These are phyloP conservation scores for Delichon dasypus DNA, from an alignment of 2,797 vertebrate genomes.

Conservation along the genomic window DNA sequence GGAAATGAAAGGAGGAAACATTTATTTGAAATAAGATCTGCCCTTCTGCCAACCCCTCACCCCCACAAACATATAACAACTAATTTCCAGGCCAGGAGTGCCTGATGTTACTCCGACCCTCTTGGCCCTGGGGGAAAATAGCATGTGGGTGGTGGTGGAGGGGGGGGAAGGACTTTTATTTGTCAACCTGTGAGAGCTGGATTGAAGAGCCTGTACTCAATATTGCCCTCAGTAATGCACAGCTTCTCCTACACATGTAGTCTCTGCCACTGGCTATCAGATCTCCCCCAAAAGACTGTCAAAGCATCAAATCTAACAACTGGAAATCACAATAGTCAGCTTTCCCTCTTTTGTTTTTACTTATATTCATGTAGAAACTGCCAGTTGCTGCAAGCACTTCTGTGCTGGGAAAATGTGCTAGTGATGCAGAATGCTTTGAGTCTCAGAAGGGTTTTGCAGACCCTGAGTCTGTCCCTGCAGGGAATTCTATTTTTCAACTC, in stretches of 20 bases:
- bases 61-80: not conserved
- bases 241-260: not conserved
- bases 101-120: not conserved
- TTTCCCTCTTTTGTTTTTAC: slow-evolving; percentile 20
- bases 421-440: slow-evolving; percentile 34
- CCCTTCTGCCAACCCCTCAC: not conserved
- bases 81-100: slow-evolving; percentile 26
- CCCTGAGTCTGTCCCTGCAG: not conserved
- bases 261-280: slow-evolving; percentile 16
- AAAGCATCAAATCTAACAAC: not conserved
- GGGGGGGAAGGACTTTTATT: not conserved
- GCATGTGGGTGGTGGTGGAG: not conserved
- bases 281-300: slow-evolving; percentile 9
- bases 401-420: not conserved
- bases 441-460: slow-evolving; percentile 26
- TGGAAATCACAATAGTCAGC: slow-evolving; percentile 20
- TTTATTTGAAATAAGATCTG: slow-evolving; percentile 48
- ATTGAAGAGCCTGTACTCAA: not conserved
- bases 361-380: not conserved
- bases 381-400: not conserved
- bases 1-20: slow-evolving; percentile 54
- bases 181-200: not conserved
- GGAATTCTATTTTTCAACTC: slow-evolving; percentile 11
- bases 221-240: not conserved
- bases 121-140: not conserved